Evolutionary conservation across 2,888 invertebrate genomes (phyloP), one percentile per base, ranked within the genome.

Genomic region (Operophtera brumata): DNA sequence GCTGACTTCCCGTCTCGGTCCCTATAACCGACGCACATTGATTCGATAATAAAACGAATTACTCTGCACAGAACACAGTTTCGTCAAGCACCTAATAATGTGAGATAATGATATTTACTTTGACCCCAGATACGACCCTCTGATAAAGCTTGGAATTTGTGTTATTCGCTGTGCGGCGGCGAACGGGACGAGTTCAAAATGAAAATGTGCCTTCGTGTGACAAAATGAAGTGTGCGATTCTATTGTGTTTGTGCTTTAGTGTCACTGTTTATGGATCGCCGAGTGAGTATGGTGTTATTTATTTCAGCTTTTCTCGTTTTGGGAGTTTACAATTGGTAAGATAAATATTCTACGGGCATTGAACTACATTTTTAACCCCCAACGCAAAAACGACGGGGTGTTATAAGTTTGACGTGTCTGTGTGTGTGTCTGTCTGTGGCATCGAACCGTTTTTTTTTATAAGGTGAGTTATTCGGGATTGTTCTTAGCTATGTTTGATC

Each of bases 191-290:
- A 34, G 55, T 61, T 50, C 37, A 61, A 70, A 69, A 63, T 60
- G 71, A 47, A 52, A 55, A 55, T 67, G 66, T 68, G 75, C 67
- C 70, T 66, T 70, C 67, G 71, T 74, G 74, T 59, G 56, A 61
- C 69, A 83, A 75, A 67, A 89, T 89, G 87, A 72, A 80, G 81
- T 78, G 84, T 77, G 84, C 80, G 70, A 64, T 83, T 65, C 73
- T 87, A 66, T 70, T 86, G 85, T 82, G 80, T 71, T 66, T 88
- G 80, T 86, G 84, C 76, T 61, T 80, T 51, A 67, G 66, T 57
- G 75, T 73, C 64, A 73, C 75, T 26, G 81, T 71, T 35, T 71
- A 75, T 34, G 86, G 82, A 72, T 82, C 84, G 32, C 81, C 83
- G 52, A 84, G 89, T 89, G 73, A 77, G 88, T 84, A 71, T 54